Evolutionary conservation across 2,888 invertebrate genomes (phyloP).

Genomic region (Drosophila atripex): DNA sequence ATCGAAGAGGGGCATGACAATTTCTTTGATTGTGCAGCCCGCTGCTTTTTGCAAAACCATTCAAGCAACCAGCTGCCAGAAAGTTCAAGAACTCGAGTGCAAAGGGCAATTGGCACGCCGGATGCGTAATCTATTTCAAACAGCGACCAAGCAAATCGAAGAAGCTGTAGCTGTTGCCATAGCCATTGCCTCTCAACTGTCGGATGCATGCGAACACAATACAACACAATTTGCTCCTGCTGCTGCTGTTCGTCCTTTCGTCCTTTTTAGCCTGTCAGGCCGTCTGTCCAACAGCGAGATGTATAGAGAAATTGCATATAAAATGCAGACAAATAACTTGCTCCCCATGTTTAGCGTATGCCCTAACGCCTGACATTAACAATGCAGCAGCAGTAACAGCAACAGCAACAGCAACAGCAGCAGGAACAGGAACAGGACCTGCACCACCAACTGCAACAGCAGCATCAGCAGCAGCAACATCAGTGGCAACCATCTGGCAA

Average conservation of each 20-base stretch:
- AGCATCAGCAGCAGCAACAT: conserved; percentile 44
- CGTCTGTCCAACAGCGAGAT: conserved; percentile 58
- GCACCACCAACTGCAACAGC: conserved; percentile 49
- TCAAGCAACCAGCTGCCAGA: conserved; percentile 29
- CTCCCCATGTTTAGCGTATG: conserved; percentile 54
- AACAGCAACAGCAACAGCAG: conserved; percentile 43
- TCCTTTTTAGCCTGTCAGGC: conserved; percentile 38
- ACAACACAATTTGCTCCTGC: conserved; percentile 74
- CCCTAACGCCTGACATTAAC: conserved; percentile 71
- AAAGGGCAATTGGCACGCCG: conserved; percentile 70
- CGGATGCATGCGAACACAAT: conserved; percentile 56
- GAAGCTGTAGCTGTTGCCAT: conserved; percentile 27
- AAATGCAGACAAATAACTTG: conserved; percentile 73
- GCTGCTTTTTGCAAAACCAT: conserved; percentile 42
- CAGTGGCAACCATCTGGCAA: conserved; percentile 66
- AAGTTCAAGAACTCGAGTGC: conserved; percentile 38
- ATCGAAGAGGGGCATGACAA: conserved; percentile 47
- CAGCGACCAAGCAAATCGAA: conserved; percentile 70
- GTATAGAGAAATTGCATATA: conserved; percentile 67
- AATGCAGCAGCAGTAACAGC: conserved; percentile 53
- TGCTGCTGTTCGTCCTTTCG: conserved; percentile 27
- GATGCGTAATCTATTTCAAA: conserved; percentile 75
- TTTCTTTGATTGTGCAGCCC: conserved; percentile 62
- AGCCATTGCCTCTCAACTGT: conserved; percentile 35
- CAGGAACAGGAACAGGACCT: conserved; percentile 40